phyloP scores from a whole-genome alignment of 2,888 invertebrate species.

The Andrena minutula region DNA sequence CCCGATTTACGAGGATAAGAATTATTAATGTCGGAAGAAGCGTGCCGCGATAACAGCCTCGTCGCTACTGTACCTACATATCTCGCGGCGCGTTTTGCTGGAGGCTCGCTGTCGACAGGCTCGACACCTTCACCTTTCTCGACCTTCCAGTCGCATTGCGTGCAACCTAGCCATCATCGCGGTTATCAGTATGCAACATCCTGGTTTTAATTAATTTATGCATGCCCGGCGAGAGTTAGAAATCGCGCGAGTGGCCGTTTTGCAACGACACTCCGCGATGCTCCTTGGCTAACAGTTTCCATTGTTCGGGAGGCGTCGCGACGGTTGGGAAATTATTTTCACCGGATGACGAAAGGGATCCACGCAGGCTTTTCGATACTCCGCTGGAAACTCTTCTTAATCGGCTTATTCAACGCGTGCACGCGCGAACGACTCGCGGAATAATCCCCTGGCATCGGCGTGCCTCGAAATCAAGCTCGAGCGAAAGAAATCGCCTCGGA shows the following conservation, averaged over 20 bases:
- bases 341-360: constrained; percentile 18
- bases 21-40: background rate
- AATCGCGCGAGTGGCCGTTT: constrained; percentile 15
- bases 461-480: constrained; percentile 17
- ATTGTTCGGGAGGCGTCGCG: constrained; percentile 39
- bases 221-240: constrained; percentile 1
- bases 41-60: background rate
- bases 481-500: constrained; percentile 23
- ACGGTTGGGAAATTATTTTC: constrained; percentile 33
- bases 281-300: constrained; percentile 25
- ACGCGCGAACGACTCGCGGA: constrained; percentile 15
- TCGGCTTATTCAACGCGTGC: constrained; percentile 20
- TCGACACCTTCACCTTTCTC: constrained; percentile 24
- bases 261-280: constrained; percentile 20
- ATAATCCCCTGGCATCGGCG: background rate
- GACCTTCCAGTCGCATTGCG: constrained; percentile 16
- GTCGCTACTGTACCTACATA: background rate
- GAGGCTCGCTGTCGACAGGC: constrained; percentile 1
- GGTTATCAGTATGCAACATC: constrained; percentile 38
- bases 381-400: constrained; percentile 18
- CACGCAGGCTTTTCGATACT: background rate
- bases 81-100: background rate
- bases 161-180: constrained; percentile 5
- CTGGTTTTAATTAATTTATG: constrained; percentile 52
- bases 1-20: background rate